Base-by-base conservation (phyloP, 2,888 invertebrate genomes). In the Macaria liturata region DNA sequence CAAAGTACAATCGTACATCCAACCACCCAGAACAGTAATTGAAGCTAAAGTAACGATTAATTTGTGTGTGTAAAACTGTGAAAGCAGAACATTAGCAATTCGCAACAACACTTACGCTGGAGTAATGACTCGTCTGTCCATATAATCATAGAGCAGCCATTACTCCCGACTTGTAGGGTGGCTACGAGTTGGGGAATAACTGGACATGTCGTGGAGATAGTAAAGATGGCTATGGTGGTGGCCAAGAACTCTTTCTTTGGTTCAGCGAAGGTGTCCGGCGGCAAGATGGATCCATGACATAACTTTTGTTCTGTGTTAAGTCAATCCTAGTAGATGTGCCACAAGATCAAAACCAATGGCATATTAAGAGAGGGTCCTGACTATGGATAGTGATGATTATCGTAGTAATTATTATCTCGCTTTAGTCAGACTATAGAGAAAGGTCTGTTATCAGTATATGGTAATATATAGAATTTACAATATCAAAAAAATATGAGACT, bases 81-180 rank as follows among this genome's bases (percentile, higher is more conserved):
- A 78, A 81, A 85, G 83, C 78, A 80, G 76, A 74, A 82, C 88
- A 90, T 91, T 90, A 91, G 88, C 88, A 86, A 90, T 88, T 90
- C 88, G 81, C 84, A 88, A 89, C 89, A 88, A 90, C 91, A 91
- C 91, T 91, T 91, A 89, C 84, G 83, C 80, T 75, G 86, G 86
- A 86, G 89, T 91, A 91, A 91, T 88, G 91, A 88, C 88, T 91
- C 90, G 88, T 88, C 91, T 90, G 91, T 91, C 91, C 91, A 90
- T 91, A 91, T 91, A 91, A 91, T 91, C 91, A 91, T 91, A 91
- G 89, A 89, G 86, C 89, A 83, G 80, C 85, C 84, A 89, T 89
- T 88, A 87, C 86, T 83, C 81, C 83, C 86, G 78, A 75, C 71
- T 71, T 70, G 76, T 79, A 77, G 74, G 75, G 81, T 75, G 78